A percentile compares a stretch with the other conserved stretches of the same genome.
These are phyloP conservation scores for Syndactyla subalaris DNA, from an alignment of 2,797 vertebrate species.

Conservation along the genomic window DNA sequence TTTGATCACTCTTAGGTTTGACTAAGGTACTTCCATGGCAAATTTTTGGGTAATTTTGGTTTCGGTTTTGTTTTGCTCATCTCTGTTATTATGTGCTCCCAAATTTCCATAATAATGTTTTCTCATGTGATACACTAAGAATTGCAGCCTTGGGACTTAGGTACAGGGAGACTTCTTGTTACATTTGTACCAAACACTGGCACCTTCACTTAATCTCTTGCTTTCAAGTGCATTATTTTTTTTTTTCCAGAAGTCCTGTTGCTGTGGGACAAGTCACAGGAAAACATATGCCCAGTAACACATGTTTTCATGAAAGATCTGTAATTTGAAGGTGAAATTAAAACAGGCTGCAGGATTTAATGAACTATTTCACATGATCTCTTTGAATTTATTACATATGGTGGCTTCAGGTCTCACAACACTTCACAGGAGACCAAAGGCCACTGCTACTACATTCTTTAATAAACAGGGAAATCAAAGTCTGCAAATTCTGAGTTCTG, in stretches of 20 bases:
- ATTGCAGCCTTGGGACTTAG: background rate
- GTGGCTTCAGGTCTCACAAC: background rate
- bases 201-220: background rate
- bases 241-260: background rate
- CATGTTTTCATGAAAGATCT: background rate
- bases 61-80: background rate
- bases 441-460: background rate
- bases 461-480: background rate
- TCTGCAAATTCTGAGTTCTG: background rate
- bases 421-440: background rate
- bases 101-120: background rate
- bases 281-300: background rate
- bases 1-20: background rate
- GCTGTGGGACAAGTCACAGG: background rate
- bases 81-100: background rate
- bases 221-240: background rate
- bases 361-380: background rate
- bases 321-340: background rate
- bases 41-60: background rate
- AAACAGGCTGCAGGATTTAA: background rate
- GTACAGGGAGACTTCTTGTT: background rate
- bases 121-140: background rate
- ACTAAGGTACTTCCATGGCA: background rate
- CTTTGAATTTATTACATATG: background rate
- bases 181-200: accelerated